Evolutionary conservation across 2,888 invertebrate genomes (phyloP).

Genomic region (Pollenia angustigena): DNA sequence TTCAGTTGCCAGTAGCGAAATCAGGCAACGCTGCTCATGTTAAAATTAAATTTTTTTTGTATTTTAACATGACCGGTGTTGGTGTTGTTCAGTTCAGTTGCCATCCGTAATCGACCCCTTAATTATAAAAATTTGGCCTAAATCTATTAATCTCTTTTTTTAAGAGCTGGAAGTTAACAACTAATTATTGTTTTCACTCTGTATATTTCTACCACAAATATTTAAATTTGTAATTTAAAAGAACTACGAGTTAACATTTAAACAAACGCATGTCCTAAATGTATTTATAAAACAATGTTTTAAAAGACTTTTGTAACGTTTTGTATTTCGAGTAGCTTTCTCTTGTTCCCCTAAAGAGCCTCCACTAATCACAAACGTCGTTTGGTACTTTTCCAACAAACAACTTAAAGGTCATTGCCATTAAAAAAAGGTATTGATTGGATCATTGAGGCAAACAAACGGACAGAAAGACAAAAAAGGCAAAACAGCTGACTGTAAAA

Average conservation of each 20-base stretch:
- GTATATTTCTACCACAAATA: too few relatives aligned
- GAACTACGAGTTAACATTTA: neutral
- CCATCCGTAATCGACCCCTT: too few relatives aligned
- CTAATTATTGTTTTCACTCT: too few relatives aligned
- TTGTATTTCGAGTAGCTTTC: neutral
- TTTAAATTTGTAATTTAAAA: neutral
- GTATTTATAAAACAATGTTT: constrained; percentile 28
- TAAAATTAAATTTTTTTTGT: neutral
- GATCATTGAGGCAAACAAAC: neutral
- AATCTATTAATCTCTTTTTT: too few relatives aligned
- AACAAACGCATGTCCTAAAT: constrained; percentile 4
- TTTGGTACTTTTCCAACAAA: constrained; percentile 4
- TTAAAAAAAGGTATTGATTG: neutral
- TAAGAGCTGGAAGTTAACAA: too few relatives aligned
- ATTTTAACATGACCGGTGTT: neutral
- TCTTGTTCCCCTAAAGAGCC: neutral
- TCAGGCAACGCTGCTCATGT: too few relatives aligned
- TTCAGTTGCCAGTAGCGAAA: too few relatives aligned
- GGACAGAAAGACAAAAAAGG: neutral
- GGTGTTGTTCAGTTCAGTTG: too few relatives aligned
- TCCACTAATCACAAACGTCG: constrained; percentile 16
- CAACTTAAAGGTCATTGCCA: constrained; percentile 49
- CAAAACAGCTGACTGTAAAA: neutral
- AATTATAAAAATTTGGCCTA: too few relatives aligned
- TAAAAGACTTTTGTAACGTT: constrained; percentile 1